Conservation (phyloP, 2,113 vertebrate genomes). For the Tyto alba region DNA sequence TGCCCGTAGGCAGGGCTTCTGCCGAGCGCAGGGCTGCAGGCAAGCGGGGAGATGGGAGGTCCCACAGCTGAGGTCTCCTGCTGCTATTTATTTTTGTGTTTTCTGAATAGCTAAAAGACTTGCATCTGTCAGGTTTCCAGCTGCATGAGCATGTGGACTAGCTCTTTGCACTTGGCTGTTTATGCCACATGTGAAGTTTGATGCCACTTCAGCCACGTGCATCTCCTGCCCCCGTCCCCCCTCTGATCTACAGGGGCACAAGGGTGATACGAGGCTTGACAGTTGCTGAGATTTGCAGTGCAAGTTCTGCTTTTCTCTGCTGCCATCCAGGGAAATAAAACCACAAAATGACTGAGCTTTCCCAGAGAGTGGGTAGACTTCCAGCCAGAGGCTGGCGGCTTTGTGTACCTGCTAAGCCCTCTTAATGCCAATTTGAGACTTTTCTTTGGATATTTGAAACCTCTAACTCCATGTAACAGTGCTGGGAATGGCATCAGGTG, state of each 20-base stretch:
- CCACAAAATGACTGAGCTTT: not conserved
- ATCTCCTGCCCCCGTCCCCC: not conserved
- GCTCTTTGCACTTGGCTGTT: not conserved
- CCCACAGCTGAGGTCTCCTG: not conserved
- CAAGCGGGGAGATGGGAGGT: not conserved
- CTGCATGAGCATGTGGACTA: not conserved
- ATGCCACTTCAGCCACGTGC: accelerated
- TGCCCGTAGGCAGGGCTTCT: not conserved
- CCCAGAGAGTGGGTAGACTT: not conserved
- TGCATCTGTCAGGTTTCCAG: not conserved
- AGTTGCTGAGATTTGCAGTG: not conserved
- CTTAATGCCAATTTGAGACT: not conserved
- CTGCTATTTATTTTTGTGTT: not conserved
- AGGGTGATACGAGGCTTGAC: not conserved
- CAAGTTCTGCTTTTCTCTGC: not conserved
- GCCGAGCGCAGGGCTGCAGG: not conserved
- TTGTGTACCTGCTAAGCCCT: not conserved
- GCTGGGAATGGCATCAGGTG: not conserved
- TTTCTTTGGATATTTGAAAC: not conserved
- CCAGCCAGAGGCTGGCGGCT: not conserved
- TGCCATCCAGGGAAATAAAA: not conserved
- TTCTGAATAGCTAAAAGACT: not conserved
- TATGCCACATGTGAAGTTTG: not conserved
- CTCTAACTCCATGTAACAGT: not conserved
- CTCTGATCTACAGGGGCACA: not conserved